Base-by-base conservation (phyloP, 1,140 invertebrate species). In the Laodelphax striatellus region DNA sequence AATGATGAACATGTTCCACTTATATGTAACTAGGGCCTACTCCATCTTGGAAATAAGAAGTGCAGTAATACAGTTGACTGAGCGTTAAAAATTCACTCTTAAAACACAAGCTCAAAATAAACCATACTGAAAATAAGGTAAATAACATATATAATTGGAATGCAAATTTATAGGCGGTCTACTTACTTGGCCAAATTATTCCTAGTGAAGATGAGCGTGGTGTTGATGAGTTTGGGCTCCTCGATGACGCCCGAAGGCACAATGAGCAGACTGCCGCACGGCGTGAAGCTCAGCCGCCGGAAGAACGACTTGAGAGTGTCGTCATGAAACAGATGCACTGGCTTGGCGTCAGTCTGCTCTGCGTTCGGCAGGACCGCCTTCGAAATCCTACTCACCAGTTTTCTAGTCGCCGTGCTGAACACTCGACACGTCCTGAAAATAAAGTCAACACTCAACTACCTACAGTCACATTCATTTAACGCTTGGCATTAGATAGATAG, bases 271-370 rank as follows among this genome's bases (percentile, higher is more conserved):
- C 87, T 79, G 9, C 94, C 96, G 75, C 96, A 92, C 10, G 91
- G 88, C 46, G 88, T 89, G 69, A 94, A 98, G 21, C 83, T 80
- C 3, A 97, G 70, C 53, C 96, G 79, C 53, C 95, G 77, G 69
- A 91, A 97, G 73, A 92, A 98, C 1, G 94, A 93, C 70, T 93
- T 89, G 52, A 97, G 81, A 0, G 93, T 95, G 70, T 97, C 94
- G 72, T 98, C 95, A 69, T 95, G 86, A 71, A 92, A 98, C 34
- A 97, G 77, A 52, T 86, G 78, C 4, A 85, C 75, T 55, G 73
- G 73, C 65, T 83, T 82, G n/a, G 86, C 66, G 1, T 77, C 71
- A 68, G 19, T n/a, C n/a, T n/a, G 17, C 21, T 43, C 21, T 1
- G 52, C 16, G 1, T 60, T 52, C 21, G 64, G 64, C 11, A 56